Evolutionary conservation across 1,140 invertebrate genomes (phyloP).

Genomic region (Pararge aegeria): DNA sequence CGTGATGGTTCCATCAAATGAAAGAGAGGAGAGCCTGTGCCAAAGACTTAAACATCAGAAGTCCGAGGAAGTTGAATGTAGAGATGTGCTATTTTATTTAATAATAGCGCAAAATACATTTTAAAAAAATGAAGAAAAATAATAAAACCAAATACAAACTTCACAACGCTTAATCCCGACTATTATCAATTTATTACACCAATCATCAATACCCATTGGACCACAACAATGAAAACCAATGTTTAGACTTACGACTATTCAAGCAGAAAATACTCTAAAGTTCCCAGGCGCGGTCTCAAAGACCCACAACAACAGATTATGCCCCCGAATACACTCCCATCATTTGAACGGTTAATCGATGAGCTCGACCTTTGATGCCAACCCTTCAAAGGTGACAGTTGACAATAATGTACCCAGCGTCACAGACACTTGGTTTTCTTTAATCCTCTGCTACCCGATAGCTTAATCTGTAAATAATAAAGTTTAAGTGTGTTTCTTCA

Average conservation of each 20-base stretch:
- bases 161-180: not conserved
- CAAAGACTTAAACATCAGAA: too few relatives aligned
- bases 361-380: conserved; percentile 46
- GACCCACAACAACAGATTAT: conserved; percentile 36
- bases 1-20: too few relatives aligned
- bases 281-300: conserved; percentile 56
- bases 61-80: too few relatives aligned
- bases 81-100: too few relatives aligned
- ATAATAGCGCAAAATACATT: too few relatives aligned
- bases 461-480: conserved; percentile 43
- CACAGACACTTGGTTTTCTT: conserved; percentile 32
- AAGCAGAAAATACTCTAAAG: conserved; percentile 60
- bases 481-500: conserved; percentile 21
- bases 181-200: not conserved
- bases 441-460: conserved; percentile 43
- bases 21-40: too few relatives aligned
- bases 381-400: conserved; percentile 43
- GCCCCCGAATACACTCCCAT: conserved; percentile 32
- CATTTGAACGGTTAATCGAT: conserved; percentile 59
- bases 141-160: not conserved
- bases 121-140: not conserved
- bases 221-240: conserved; percentile 54
- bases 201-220: not conserved
- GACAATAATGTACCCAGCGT: conserved; percentile 38
- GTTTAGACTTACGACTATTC: conserved; percentile 62